Base-by-base conservation (phyloP, 2,797 vertebrate species). In the Nasua narica region DNA sequence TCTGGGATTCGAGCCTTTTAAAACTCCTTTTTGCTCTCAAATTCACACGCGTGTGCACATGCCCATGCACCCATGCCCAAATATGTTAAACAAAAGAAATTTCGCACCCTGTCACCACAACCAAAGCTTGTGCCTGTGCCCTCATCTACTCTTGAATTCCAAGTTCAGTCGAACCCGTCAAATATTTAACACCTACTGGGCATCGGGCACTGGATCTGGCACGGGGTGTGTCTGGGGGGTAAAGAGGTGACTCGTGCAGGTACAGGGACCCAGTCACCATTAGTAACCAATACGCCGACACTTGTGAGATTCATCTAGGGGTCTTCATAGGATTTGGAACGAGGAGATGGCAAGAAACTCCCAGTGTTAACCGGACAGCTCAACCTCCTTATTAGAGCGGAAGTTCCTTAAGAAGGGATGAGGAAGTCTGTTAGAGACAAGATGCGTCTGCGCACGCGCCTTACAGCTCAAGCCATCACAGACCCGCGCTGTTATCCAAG, bases 401-500 rank as follows among this genome's bases (percentile, higher is more conserved):
- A 87, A 46, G 2, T 94, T 96, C 40, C 35, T 96, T 29, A 70
- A 85, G 90, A 81, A 90, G 77, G 27, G 56, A 37, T 70, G 65
- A 37, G 65, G 90, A 90, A 96, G 19, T 79, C 52, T 79, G 23
- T 84, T 83, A 85, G 87, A 93, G 90, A 83, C 88, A 86, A 85
- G 48, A 18, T 35, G 29, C 14, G 15, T 94, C n/a, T 77, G 1
- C 0, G 18, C 5, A 4, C 23, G 48, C 40, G 79, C 37, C 32
- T 84, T 76, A n/a, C 50, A 94, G 79, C 77, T 96, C 54, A 95
- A 89, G 86, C 58, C 91, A 56, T n/a, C 94, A 82, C 95, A 98
- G 94, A 97, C 94, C 89, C 97, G 96, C 97, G 96, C 62, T 90
- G 92, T 94, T 98, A 97, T 98, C 95, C 85, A 60, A 96, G 97